Conservation (phyloP, 2,113 vertebrate genomes). For the Panthera leo region DNA sequence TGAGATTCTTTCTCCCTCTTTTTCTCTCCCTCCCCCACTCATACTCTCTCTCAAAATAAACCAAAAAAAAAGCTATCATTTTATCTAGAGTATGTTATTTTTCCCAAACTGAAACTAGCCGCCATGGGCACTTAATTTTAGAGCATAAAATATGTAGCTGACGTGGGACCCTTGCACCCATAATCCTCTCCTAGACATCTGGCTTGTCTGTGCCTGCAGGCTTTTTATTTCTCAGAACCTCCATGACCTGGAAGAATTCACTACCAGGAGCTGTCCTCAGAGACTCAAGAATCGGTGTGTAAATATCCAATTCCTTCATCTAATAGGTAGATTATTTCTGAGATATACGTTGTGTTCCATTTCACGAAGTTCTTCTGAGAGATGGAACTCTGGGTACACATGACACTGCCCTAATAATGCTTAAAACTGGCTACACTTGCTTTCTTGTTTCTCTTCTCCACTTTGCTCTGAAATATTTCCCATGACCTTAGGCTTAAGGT, state of each 20-base stretch:
- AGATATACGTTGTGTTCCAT: not conserved
- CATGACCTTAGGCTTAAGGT: not conserved
- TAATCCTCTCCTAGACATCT: rapidly evolving
- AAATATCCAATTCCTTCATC: not conserved
- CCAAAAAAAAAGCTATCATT: not conserved
- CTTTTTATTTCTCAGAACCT: not conserved
- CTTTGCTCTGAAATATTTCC: not conserved
- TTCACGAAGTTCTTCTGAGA: not conserved
- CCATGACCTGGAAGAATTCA: not conserved
- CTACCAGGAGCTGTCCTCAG: rapidly evolving
- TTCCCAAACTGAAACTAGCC: not conserved
- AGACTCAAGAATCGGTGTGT: not conserved
- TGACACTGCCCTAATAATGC: not conserved
- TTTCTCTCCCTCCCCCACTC: too few species aligned
- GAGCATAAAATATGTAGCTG: rapidly evolving
- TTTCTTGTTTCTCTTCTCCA: not conserved
- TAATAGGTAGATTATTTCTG: not conserved
- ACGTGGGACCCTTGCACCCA: rapidly evolving
- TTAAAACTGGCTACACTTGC: not conserved
- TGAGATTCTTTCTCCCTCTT: too few species aligned
- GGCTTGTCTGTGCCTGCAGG: not conserved
- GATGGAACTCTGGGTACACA: not conserved
- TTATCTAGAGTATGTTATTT: not conserved
- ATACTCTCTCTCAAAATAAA: too few species aligned
- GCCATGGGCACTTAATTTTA: not conserved